Percentiles rank a stretch among this genome's conserved stretches.
Conservation (phyloP, 1,140 invertebrate species). For the Bathynomus jamesi region DNA sequence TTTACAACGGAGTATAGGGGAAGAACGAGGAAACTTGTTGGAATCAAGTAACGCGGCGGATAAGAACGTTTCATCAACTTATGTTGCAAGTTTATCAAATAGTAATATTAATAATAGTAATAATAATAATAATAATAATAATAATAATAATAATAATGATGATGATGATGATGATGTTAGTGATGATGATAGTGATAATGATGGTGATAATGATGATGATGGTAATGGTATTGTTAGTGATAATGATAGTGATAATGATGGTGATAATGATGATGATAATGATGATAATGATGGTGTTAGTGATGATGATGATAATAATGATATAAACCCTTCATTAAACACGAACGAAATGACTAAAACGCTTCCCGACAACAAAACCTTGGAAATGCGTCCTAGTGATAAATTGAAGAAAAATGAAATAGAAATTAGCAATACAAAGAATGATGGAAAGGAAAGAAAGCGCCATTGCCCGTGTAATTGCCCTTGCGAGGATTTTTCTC, state of each 20-base stretch:
- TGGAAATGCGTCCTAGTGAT: background rate
- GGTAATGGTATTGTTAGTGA: background rate
- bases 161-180: background rate
- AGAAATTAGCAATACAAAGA: background rate
- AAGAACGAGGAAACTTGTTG: background rate
- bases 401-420: background rate
- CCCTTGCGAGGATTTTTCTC: background rate
- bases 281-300: background rate
- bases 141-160: constrained; percentile 1
- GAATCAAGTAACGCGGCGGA: too few relatives aligned
- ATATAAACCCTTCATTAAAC: background rate
- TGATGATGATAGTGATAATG: background rate
- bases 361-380: background rate
- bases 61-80: too few relatives aligned
- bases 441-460: background rate
- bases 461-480: background rate
- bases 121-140: constrained; percentile 7
- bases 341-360: background rate
- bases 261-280: constrained; percentile 3
- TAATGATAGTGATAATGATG: constrained; percentile 1
- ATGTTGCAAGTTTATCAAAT: too few relatives aligned
- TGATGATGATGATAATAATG: background rate
- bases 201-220: background rate
- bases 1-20: background rate
- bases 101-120: background rate